Base-by-base conservation (phyloP, 2,797 vertebrate species). In the Rousettus madagascariensis region DNA sequence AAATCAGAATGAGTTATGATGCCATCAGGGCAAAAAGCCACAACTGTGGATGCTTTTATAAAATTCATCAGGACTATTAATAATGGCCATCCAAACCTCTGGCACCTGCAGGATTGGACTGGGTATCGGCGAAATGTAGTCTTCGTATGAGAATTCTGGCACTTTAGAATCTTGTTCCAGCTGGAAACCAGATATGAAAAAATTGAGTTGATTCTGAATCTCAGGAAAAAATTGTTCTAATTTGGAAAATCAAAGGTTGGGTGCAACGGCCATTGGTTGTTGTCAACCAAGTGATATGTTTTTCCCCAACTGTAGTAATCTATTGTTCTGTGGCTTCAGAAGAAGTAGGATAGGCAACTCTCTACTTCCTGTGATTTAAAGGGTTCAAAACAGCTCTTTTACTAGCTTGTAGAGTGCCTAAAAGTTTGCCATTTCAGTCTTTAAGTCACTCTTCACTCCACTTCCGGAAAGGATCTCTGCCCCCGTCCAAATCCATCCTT, bases 1-100 rank as follows among this genome's bases (percentile, higher is more conserved):
- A 89, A 97, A 96, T 85, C 87, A 95, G 96, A 96, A 94, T 41
- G 59, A 95, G 17, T 79, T 86, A 43, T 92, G 78, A 86, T 78
- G 46, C 61, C 43, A 79, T 71, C 24, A 92, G 61, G 26, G 95
- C 22, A 87, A 89, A 43, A 83, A 92, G 33, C 77, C 85, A 95
- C 92, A 91, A 80, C 17, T 95, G 41, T 92, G 19, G 38, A 11
- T 79, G 41, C 12, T 96, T 97, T 93, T 66, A 93, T 91, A 30
- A 95, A 90, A 57, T 41, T 93, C 88, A 86, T 86, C 51, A 46
- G 74, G 6, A 51, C 80, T 66, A 26, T 79, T 91, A 84, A 79
- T 94, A 95, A 96, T 55, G 38, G 90, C 33, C 16, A 57, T 87
- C 59, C 24, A 77, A 83, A 91, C 20, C 59, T 65, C 74, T 91